Base-by-base conservation (phyloP, 2,113 vertebrate genomes). In the Salvelinus alpinus region DNA sequence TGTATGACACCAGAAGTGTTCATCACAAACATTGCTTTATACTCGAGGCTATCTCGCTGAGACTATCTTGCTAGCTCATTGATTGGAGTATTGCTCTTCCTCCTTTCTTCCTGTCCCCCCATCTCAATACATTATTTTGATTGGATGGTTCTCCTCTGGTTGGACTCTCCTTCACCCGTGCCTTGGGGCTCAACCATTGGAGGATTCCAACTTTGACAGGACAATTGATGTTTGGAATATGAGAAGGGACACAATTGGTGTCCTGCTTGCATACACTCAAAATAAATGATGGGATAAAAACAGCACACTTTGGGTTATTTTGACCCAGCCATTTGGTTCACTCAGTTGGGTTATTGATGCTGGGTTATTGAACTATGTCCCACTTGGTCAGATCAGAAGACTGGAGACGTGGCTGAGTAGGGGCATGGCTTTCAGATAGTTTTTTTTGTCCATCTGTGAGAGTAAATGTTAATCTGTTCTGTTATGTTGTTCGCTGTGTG, bases 161-260 rank as follows among this genome's bases (percentile, higher is more conserved):
- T 80, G 79, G 78, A 80, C 75, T 85, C 68, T 74, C 73, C 73
- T 82, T 85, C 83, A 80, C 80, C 75, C 75, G 76, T 27, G 85
- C 85, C 86, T 86, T 79, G 65, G 81, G 20, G 82, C 84, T 84
- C 80, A 85, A 81, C 83, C 85, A 79, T 82, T 75, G 79, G 87
- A 83, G 80, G 57, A 80, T 75, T 31, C 67, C 78, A 79, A 78
- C 84, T 75, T 80, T 78, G 70, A 71, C 4, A 8, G 67, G 67
- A 81, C 87, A 87, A 90, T 86, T 90, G 88, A 85, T 80, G 64
- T 76, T 29, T 74, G 78, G 75, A 76, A 48, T 79, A 78, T 71
- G 76, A 80, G 81, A 2, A 27, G 27, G 27, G 27, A 27, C 27
- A 27, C 27, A 27, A 1, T 27, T 27, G 27, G 27, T 27, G 27